Conservation (phyloP, 64 coral and sea anemone species). For the Pachyseris speciosa region DNA sequence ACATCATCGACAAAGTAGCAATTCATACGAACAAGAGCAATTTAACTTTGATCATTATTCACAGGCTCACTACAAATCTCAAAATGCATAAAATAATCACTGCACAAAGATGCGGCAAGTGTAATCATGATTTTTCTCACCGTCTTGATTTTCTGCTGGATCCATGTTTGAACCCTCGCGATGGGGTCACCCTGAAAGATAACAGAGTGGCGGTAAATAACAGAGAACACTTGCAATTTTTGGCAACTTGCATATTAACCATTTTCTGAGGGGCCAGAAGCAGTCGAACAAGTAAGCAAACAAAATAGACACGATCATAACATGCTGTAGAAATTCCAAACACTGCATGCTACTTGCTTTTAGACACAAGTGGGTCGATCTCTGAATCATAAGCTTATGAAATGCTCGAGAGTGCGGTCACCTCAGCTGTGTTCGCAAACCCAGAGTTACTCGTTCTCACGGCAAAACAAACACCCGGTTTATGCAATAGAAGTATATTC, state of each 20-base stretch:
- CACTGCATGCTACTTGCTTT: not conserved
- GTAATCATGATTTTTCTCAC: not conserved
- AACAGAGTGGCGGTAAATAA: not conserved
- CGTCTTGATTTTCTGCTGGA: constrained; percentile 22
- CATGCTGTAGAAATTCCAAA: constrained; percentile 16
- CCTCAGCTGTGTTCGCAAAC: constrained; percentile 14
- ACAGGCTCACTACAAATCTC: not conserved
- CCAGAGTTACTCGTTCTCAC: not conserved
- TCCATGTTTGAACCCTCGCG: not conserved
- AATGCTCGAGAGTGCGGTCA: not conserved
- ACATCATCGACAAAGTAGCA: not conserved
- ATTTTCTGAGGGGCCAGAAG: not conserved
- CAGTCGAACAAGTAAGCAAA: not conserved
- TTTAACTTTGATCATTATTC: not conserved
- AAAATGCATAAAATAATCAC: not conserved
- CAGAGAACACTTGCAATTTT: not conserved
- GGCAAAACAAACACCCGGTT: not conserved
- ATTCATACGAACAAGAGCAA: not conserved
- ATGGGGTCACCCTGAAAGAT: constrained; percentile 22
- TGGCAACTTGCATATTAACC: not conserved
- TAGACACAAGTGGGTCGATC: not conserved
- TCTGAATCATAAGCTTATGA: not conserved
- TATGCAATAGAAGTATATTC: not conserved
- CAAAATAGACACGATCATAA: not conserved
- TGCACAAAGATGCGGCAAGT: not conserved